Conservation (phyloP, 2,113 vertebrate species). For the Python bivittatus region DNA sequence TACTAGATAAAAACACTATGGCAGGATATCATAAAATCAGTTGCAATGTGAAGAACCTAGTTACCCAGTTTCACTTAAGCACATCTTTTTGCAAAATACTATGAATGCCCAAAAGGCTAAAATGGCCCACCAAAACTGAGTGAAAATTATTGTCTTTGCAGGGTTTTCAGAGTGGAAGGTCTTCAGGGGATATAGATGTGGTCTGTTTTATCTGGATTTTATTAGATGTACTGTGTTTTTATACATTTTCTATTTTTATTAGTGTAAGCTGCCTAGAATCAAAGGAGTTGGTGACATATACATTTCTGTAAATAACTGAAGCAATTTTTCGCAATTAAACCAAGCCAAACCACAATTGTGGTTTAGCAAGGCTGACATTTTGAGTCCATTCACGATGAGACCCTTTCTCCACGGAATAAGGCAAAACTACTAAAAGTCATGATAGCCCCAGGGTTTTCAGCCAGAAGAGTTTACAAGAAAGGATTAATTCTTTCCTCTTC, state of each 20-base stretch:
- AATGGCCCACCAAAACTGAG: neutral
- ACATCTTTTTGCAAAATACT: neutral
- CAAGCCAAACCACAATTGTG: too few species aligned
- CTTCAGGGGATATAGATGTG: neutral
- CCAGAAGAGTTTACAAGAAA: neutral
- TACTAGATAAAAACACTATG: neutral
- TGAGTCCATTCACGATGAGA: too few species aligned
- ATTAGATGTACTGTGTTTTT: too few species aligned
- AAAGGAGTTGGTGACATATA: too few species aligned
- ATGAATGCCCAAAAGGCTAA: neutral
- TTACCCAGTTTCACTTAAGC: neutral
- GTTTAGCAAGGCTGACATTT: too few species aligned
- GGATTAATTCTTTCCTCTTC: neutral
- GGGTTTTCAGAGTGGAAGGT: neutral
- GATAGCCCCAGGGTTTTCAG: neutral
- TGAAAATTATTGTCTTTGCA: neutral
- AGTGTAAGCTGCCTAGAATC: too few species aligned
- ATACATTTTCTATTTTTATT: too few species aligned
- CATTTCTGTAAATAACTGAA: too few species aligned
- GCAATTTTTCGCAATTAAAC: too few species aligned
- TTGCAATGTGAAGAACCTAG: neutral
- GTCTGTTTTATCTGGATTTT: too few species aligned
- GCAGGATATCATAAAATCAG: neutral
- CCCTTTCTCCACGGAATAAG: neutral
- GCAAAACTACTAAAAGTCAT: neutral